These are phyloP conservation scores for Polydrusus pterygomalis DNA, from an alignment of 2,888 invertebrate species.

Conservation along the genomic window DNA sequence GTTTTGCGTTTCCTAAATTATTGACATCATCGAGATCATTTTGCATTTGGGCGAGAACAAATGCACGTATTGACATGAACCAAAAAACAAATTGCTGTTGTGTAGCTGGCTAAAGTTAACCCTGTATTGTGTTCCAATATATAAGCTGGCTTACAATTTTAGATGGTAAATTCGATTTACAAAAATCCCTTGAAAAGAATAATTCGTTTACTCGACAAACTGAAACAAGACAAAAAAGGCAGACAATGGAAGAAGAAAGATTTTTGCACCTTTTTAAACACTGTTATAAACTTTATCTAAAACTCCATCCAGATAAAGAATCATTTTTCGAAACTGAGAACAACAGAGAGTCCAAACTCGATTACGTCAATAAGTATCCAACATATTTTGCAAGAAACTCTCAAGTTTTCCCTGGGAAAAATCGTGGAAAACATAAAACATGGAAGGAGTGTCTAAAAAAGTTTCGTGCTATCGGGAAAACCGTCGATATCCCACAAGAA, in stretches of 20 bases:
- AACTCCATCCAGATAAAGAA: conserved; percentile 47
- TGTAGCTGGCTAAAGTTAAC: too few species aligned
- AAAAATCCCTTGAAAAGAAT: not conserved
- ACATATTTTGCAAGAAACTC: conserved; percentile 48
- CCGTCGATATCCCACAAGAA: conserved; percentile 25
- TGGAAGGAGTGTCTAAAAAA: conserved; percentile 41
- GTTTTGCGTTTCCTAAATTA: too few species aligned
- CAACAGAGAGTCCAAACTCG: conserved; percentile 52
- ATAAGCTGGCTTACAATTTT: conserved; percentile 7
- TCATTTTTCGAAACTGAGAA: conserved; percentile 48
- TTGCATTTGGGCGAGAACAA: too few species aligned
- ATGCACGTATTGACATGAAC: too few species aligned
- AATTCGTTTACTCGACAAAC: conserved; percentile 18
- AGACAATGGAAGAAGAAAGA: conserved; percentile 43
- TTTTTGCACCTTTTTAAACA: conserved; percentile 53
- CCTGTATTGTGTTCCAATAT: not conserved
- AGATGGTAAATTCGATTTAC: conserved; percentile 16
- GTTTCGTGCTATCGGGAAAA: conserved; percentile 33
- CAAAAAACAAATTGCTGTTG: too few species aligned
- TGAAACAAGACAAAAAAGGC: conserved; percentile 43
- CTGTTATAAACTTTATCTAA: conserved; percentile 54
- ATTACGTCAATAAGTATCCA: conserved; percentile 53
- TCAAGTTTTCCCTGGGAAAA: conserved; percentile 35
- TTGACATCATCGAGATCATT: too few species aligned
- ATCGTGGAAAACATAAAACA: conserved; percentile 45